Base-by-base conservation (phyloP, 1,140 invertebrate species). In the Drosophila parvula region DNA sequence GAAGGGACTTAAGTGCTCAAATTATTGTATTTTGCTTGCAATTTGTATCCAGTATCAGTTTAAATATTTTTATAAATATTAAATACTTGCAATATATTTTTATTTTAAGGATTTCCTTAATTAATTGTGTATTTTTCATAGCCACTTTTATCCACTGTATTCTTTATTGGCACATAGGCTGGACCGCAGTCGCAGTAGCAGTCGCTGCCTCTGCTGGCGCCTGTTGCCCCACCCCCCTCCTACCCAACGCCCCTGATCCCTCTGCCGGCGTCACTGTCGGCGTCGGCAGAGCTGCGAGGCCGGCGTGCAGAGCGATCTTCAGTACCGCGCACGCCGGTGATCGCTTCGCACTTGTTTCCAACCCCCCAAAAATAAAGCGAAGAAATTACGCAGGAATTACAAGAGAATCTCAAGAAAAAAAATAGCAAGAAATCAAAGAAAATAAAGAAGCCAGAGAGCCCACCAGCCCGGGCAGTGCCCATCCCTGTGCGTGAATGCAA, bases 311-410 rank as follows among this genome's bases (percentile, higher is more conserved):
- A 78, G 62, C 64, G 83, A 89, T 88, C 77, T 80, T 88, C 80
- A 88, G 84, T 88, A 90, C 77, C 73, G 78, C 80, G 84, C 69
- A 75, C 78, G 84, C 84, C 80, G 84, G 84, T 88, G 84, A 88
- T 76, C 84, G 84, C 77, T 89, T 74, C 81, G 78, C 84, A 89
- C 74, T 89, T 83, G 80, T 71, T 75, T 45, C 59, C 60, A 11
- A 63, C 43, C 58, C 12, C 63, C 47, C 9, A 10, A 32, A 56
- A 67, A 65, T 45, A 57, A 32, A 30, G 22, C 6, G 7, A 43
- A 22, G 38, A 40, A 40, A 40, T 22, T 8, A 38, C n/a, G 51
- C 51, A 47, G 18, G 28, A 73, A 64, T 44, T 30, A 36, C 10
- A 36, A 32, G 32, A 48, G 5, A 48, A 32, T 34, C 51, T 68